phyloP scores from a whole-genome alignment of 2,797 vertebrate genomes.

The Sebastes taczanowskii region DNA sequence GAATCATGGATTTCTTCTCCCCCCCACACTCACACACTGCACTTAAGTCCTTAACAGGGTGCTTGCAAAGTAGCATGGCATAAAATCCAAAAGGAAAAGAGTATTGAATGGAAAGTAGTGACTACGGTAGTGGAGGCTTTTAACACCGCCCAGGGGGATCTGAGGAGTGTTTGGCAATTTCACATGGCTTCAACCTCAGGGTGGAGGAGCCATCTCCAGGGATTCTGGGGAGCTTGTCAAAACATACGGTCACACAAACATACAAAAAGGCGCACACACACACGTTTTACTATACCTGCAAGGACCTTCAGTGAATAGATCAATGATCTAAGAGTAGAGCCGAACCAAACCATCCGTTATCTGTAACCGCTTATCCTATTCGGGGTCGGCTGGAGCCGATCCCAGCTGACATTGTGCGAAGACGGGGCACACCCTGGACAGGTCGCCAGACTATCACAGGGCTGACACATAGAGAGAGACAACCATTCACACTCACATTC shows the following conservation, averaged over 20 bases:
- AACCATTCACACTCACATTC: too few relatives aligned
- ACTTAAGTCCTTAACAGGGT: slow-evolving; percentile 30
- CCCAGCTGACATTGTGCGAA: too few relatives aligned
- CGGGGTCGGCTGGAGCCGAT: too few relatives aligned
- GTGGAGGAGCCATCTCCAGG: slow-evolving; percentile 34
- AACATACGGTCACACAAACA: slow-evolving; percentile 31
- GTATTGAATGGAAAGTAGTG: slow-evolving; percentile 58
- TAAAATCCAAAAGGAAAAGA: slow-evolving; percentile 57
- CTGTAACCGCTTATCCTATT: too few relatives aligned
- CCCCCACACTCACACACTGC: background rate
- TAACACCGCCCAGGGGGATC: slow-evolving; percentile 42
- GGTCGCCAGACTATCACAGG: too few relatives aligned
- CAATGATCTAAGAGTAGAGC: background rate
- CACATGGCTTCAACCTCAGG: slow-evolving; percentile 40
- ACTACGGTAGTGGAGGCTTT: slow-evolving; percentile 47
- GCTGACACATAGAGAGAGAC: too few relatives aligned
- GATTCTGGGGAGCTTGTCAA: slow-evolving; percentile 48
- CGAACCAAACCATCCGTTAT: too few relatives aligned
- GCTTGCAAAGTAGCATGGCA: slow-evolving; percentile 43
- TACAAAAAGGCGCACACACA: background rate
- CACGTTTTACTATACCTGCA: background rate
- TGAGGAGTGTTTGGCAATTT: slow-evolving; percentile 57
- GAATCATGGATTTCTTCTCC: slow-evolving; percentile 58
- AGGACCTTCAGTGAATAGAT: slow-evolving; percentile 15
- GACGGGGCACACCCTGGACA: too few relatives aligned